Percentiles rank a stretch among this genome's conserved stretches.
phyloP scores from a whole-genome alignment of 2,113 vertebrate species.

The Bubo scandiacus region DNA sequence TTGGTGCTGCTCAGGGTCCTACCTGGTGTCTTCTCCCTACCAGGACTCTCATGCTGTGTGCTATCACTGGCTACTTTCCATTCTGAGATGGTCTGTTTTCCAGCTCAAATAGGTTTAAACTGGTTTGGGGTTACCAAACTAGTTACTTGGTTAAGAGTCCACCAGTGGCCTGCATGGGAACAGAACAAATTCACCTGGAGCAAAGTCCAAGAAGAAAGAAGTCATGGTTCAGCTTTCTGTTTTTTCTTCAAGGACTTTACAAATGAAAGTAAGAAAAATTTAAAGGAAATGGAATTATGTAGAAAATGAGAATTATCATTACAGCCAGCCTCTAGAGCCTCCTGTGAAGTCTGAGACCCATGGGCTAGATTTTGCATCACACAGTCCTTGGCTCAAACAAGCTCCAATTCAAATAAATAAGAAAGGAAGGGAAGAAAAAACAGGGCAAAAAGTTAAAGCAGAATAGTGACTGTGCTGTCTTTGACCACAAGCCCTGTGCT shows the following conservation, averaged over 20 bases:
- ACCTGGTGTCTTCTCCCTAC: rapidly evolving
- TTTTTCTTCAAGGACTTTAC: neutral
- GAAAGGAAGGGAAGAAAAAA: neutral
- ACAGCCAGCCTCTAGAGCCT: neutral
- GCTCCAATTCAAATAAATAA: neutral
- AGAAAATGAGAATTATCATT: neutral
- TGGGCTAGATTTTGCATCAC: neutral
- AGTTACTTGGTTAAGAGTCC: neutral
- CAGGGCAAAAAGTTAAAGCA: neutral
- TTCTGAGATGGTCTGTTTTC: neutral
- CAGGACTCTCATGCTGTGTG: rapidly evolving
- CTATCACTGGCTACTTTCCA: neutral
- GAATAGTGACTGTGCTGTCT: neutral
- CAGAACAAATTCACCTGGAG: neutral
- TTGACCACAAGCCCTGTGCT: neutral
- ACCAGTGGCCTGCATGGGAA: neutral
- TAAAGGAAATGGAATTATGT: neutral
- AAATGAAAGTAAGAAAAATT: neutral
- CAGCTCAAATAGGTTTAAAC: neutral
- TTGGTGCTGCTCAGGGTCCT: neutral
- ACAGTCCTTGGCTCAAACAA: neutral
- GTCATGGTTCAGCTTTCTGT: neutral
- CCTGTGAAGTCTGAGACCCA: neutral
- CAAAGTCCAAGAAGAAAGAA: neutral
- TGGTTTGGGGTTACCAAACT: neutral